Conservation (phyloP, 1,140 invertebrate genomes). For the Tachypleus tridentatus region DNA sequence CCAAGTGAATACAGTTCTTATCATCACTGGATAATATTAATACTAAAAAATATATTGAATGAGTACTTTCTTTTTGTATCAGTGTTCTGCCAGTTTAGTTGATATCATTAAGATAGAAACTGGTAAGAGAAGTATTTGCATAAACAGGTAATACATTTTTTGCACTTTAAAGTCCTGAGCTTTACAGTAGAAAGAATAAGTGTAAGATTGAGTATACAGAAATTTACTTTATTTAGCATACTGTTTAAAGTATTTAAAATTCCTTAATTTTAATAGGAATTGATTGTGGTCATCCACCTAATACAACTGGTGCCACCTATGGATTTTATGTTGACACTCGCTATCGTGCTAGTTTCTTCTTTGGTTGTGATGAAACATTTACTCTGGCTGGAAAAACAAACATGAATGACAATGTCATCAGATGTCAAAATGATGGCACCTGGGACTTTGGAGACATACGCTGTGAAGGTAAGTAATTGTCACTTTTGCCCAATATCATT, state of each 20-base stretch:
- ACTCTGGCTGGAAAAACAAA: conserved; percentile 83
- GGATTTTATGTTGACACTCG: conserved; percentile 69
- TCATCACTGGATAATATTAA: neutral
- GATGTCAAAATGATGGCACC: conserved; percentile 77
- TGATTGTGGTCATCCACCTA: conserved; percentile 72
- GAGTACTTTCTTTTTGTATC: too few relatives aligned
- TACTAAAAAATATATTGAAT: neutral
- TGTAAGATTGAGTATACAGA: neutral
- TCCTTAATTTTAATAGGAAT: conserved; percentile 37
- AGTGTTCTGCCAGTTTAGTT: too few relatives aligned
- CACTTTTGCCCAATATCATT: neutral
- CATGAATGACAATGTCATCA: conserved; percentile 79
- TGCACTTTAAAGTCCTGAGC: too few relatives aligned
- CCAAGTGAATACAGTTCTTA: conserved; percentile 35
- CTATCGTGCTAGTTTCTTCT: conserved; percentile 86
- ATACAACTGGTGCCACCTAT: conserved; percentile 84
- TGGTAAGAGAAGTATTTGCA: too few relatives aligned
- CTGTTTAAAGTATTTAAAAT: neutral
- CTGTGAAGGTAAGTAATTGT: conserved; percentile 53
- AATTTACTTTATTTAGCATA: conserved; percentile 6
- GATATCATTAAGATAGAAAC: too few relatives aligned
- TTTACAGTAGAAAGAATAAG: neutral
- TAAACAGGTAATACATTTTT: neutral
- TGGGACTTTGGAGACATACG: conserved; percentile 95
- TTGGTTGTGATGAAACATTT: conserved; percentile 92